phyloP scores from a whole-genome alignment of 2,113 vertebrate genomes.

The Columbina picui region DNA sequence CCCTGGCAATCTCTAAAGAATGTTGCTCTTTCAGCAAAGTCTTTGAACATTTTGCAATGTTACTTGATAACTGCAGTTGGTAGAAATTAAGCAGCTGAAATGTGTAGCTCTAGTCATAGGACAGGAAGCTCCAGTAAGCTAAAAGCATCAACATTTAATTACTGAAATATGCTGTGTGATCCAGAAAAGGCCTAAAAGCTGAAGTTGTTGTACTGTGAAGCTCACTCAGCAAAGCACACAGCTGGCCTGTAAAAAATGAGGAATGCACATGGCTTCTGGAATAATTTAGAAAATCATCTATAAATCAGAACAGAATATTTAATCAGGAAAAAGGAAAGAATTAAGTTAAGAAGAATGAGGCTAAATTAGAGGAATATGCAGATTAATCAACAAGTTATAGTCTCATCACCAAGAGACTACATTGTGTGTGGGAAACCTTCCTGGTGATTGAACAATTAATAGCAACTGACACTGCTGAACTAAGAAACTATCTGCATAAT shows the following conservation, averaged over 20 bases:
- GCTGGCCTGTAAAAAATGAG: not conserved
- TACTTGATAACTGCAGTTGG: not conserved
- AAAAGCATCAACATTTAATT: conserved; percentile 29
- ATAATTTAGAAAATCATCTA: conserved; percentile 14
- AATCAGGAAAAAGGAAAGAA: conserved; percentile 2
- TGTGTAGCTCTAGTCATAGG: not conserved
- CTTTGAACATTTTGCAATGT: not conserved
- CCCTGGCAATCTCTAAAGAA: not conserved
- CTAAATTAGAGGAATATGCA: not conserved
- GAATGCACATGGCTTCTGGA: not conserved
- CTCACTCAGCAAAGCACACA: conserved; percentile 45
- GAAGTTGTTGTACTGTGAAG: not conserved
- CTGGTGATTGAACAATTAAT: not conserved
- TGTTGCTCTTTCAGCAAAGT: conserved; percentile 15
- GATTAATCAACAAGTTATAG: not conserved
- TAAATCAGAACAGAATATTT: conserved; percentile 27
- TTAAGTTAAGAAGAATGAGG: not conserved
- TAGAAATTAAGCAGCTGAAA: conserved; percentile 46
- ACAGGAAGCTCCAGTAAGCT: not conserved
- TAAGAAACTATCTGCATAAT: not conserved
- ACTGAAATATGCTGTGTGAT: conserved; percentile 23
- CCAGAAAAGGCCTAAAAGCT: conserved; percentile 23
- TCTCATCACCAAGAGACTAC: not conserved
- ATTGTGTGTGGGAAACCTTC: not conserved
- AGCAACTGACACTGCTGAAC: not conserved